Conservation (phyloP, 2,113 vertebrate species). For the Dolichallabes microphthalmus region DNA sequence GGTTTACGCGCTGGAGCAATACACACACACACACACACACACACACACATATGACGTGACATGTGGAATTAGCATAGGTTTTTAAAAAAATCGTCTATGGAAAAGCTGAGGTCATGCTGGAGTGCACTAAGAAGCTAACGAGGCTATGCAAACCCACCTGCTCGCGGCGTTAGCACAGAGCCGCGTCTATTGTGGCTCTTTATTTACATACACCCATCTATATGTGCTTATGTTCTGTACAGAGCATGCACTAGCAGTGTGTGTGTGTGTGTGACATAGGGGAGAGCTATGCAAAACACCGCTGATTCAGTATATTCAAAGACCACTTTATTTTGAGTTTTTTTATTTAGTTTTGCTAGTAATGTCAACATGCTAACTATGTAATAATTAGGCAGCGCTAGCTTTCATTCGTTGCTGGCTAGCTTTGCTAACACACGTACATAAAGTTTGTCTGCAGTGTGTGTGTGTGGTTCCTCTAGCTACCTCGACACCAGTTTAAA, state of each 20-base stretch:
- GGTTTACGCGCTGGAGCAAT: background rate
- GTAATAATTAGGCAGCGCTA: background rate
- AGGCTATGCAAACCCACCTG: background rate
- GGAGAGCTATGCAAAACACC: conserved; percentile 14
- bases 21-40: background rate
- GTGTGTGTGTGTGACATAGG: background rate
- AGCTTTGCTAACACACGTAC: background rate
- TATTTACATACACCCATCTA: background rate
- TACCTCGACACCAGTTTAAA: conserved; percentile 28
- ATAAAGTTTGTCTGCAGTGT: background rate
- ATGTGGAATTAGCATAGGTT: background rate
- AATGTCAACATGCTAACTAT: background rate
- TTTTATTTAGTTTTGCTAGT: background rate
- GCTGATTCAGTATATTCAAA: background rate
- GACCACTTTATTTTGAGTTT: background rate
- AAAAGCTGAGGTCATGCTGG: background rate
- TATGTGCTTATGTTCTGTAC: background rate
- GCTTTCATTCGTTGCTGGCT: background rate
- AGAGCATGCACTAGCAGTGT: background rate
- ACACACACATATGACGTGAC: background rate
- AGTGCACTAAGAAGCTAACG: background rate
- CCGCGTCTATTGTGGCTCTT: background rate
- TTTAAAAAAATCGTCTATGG: background rate
- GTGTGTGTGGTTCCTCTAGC: conserved; percentile 33
- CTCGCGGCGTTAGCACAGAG: background rate